phyloP scores from a whole-genome alignment of 2,888 invertebrate species.

The Plutella xylostella region DNA sequence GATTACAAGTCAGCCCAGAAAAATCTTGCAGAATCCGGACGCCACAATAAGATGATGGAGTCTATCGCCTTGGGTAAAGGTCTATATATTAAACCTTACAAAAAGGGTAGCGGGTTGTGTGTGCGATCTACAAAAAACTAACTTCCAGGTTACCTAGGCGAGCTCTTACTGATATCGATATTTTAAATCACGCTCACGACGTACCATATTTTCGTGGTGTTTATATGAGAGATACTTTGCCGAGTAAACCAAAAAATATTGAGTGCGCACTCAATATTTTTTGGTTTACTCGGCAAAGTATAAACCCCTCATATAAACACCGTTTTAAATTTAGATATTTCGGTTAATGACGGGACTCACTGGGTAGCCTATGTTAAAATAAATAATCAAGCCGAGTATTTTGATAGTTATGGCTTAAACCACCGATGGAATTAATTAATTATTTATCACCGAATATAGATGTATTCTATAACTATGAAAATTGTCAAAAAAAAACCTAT shows the following conservation, averaged over 20 bases:
- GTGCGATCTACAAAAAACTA: slow-evolving; percentile 12
- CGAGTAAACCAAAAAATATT: slow-evolving; percentile 13
- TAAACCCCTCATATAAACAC: too few species aligned
- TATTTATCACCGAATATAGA: slow-evolving; percentile 16
- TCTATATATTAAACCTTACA: too few species aligned
- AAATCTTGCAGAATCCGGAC: too few species aligned
- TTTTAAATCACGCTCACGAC: too few species aligned
- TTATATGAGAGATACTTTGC: too few species aligned
- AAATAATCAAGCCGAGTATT: slow-evolving; percentile 25
- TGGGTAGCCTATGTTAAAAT: slow-evolving; percentile 32
- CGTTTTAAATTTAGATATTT: slow-evolving; percentile 24
- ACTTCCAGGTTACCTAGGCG: slow-evolving; percentile 8
- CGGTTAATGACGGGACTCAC: too few species aligned
- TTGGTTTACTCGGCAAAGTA: too few species aligned
- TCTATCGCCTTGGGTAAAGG: slow-evolving; percentile 30
- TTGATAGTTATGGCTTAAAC: slow-evolving; percentile 33
- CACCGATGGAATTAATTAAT: slow-evolving; percentile 24
- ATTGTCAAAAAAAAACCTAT: slow-evolving; percentile 1
- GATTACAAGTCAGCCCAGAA: too few species aligned
- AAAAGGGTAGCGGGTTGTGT: slow-evolving; percentile 10
- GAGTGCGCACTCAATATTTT: too few species aligned
- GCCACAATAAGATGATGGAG: too few species aligned
- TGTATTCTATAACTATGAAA: slow-evolving; percentile 21
- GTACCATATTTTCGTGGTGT: too few species aligned
- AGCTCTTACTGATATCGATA: slow-evolving; percentile 12